These are phyloP conservation scores for Sinocyclocheilus maitianheensis DNA, from an alignment of 2,113 vertebrate genomes.

Conservation along the genomic window DNA sequence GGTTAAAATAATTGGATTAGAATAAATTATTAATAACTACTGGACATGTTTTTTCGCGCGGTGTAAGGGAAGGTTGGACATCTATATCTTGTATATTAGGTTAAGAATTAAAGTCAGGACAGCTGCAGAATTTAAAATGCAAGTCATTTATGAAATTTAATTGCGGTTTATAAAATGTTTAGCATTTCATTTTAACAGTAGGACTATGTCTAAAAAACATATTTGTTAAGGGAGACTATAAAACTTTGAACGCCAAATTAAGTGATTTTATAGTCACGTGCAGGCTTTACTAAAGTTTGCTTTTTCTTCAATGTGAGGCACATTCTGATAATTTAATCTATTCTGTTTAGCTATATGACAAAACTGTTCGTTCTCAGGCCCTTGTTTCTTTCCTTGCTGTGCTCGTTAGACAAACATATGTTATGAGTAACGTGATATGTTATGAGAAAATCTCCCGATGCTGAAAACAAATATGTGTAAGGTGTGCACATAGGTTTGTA, in stretches of 20 bases:
- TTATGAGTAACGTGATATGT: background rate
- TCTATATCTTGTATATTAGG: no score
- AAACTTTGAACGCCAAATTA: background rate
- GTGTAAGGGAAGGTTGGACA: background rate
- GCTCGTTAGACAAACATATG: background rate
- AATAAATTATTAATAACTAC: constrained; percentile 75
- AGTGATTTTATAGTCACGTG: background rate
- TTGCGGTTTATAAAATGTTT: background rate
- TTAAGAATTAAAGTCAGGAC: background rate
- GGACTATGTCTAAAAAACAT: background rate
- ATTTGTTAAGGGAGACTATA: background rate
- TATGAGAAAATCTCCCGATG: background rate
- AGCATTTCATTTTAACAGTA: background rate
- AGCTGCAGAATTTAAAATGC: background rate
- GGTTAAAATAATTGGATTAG: constrained; percentile 73
- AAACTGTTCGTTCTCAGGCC: background rate
- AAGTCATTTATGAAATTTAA: background rate
- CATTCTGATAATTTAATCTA: background rate
- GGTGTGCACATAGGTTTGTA: background rate
- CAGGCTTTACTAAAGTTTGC: background rate
- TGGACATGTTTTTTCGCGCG: background rate
- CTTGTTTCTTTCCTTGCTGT: background rate
- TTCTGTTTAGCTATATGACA: background rate
- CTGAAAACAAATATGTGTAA: background rate
- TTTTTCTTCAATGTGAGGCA: background rate